phyloP scores from a whole-genome alignment of 1,140 invertebrate genomes.

The Bacillus rossius region DNA sequence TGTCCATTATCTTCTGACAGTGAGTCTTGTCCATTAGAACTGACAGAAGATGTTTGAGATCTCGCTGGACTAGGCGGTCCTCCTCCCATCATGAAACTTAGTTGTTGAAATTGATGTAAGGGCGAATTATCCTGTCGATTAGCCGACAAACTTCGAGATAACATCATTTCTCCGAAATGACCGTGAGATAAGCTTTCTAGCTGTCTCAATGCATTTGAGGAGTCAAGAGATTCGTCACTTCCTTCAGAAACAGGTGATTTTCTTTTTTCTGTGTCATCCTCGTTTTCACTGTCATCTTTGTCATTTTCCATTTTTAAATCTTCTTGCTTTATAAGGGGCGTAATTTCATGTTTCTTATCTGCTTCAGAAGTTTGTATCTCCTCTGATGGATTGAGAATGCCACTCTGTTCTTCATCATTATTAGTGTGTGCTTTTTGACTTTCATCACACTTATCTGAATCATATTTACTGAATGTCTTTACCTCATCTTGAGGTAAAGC shows the following conservation, averaged over 20 bases:
- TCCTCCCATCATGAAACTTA: slow-evolving; percentile 40
- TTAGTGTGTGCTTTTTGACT: too few species aligned
- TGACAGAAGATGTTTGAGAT: slow-evolving; percentile 50
- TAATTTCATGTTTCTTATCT: too few species aligned
- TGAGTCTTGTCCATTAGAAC: slow-evolving; percentile 51
- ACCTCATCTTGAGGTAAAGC: too few species aligned
- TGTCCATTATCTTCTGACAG: slow-evolving; percentile 50
- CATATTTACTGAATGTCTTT: too few species aligned
- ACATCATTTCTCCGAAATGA: slow-evolving; percentile 54
- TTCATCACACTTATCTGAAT: too few species aligned
- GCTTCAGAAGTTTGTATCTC: too few species aligned
- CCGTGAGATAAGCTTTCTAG: slow-evolving; percentile 76
- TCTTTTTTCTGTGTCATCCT: slow-evolving; percentile 40
- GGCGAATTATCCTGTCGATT: too few species aligned
- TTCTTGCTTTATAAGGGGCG: slow-evolving; percentile 18
- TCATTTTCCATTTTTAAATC: slow-evolving; percentile 14
- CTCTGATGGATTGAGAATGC: too few species aligned
- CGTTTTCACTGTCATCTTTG: slow-evolving; percentile 33
- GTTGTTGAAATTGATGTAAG: neutral
- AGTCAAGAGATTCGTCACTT: slow-evolving; percentile 55
- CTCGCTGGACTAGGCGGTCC: slow-evolving; percentile 48
- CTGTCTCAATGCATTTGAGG: slow-evolving; percentile 67
- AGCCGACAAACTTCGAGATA: too few species aligned
- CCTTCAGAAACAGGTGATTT: slow-evolving; percentile 52
- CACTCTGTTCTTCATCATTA: too few species aligned